These are phyloP conservation scores for Astreopora myriophthalma DNA, from an alignment of 64 coral and sea anemone genomes.

Conservation along the genomic window DNA sequence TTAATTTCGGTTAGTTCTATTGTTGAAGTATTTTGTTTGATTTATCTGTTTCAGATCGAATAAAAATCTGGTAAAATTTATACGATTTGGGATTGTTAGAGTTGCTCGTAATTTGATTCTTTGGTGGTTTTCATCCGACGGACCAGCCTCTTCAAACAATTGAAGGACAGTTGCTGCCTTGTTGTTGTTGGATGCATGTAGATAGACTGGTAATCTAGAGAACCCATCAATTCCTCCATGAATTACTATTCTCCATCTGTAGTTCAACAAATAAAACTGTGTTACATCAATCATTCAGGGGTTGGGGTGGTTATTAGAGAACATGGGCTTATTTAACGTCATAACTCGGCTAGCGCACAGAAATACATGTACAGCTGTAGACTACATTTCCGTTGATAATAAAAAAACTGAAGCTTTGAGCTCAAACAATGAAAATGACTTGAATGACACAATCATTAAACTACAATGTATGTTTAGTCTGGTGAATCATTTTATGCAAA, in stretches of 20 bases:
- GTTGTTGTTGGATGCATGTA: conserved; percentile 23
- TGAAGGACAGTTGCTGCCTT: conserved; percentile 49
- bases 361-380: background rate
- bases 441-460: background rate
- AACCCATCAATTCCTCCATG: conserved; percentile 18
- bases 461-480: background rate
- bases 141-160: conserved; percentile 37
- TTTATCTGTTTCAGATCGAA: background rate
- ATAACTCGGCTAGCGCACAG: background rate
- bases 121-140: no score
- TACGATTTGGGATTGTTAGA: background rate
- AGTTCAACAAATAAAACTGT: background rate
- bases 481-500: background rate
- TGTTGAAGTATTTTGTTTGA: no score
- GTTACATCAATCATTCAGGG: background rate
- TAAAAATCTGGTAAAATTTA: background rate
- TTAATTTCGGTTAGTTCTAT: background rate
- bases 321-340: background rate
- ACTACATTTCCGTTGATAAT: background rate
- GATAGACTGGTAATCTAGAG: conserved; percentile 27
- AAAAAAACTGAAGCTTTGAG: background rate
- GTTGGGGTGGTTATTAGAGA: background rate
- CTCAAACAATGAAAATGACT: background rate
- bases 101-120: no score
- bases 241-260: conserved; percentile 36